Evolutionary conservation across 2,888 invertebrate species (phyloP).

Genomic region (Trissolcus japonicus): DNA sequence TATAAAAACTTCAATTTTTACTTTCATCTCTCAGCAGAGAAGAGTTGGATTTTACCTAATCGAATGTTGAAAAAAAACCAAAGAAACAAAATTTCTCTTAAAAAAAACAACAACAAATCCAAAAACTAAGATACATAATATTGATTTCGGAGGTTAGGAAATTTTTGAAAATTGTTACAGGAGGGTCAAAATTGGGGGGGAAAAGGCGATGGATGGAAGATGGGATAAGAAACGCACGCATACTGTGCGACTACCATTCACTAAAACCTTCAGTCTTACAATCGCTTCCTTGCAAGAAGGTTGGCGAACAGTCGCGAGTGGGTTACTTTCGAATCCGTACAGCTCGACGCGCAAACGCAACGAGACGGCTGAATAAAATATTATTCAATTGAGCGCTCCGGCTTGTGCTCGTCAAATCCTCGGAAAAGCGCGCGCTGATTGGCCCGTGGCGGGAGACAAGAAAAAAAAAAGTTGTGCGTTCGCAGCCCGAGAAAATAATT

Average conservation of each 20-base stretch:
- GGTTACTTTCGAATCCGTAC: conserved; percentile 49
- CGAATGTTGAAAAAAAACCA: too few relatives aligned
- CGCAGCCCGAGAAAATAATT: not conserved
- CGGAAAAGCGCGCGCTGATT: too few relatives aligned
- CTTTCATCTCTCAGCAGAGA: too few relatives aligned
- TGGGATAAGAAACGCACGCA: conserved; percentile 73
- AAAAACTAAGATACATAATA: too few relatives aligned
- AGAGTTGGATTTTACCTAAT: too few relatives aligned
- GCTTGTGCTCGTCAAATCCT: too few relatives aligned
- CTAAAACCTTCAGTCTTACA: conserved; percentile 72
- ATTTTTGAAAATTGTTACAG: too few relatives aligned
- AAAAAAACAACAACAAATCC: too few relatives aligned
- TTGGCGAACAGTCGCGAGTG: conserved; percentile 60
- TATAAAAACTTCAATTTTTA: too few relatives aligned
- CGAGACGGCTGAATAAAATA: conserved; percentile 19
- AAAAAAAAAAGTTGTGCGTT: not conserved
- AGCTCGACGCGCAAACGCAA: conserved; percentile 38
- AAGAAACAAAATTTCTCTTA: not conserved
- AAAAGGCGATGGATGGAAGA: conserved; percentile 51
- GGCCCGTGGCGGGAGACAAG: not conserved
- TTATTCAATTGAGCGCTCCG: conserved; percentile 24
- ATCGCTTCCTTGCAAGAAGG: conserved; percentile 70
- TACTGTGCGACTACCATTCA: conserved; percentile 68
- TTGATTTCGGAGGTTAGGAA: too few relatives aligned
- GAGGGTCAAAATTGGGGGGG: too few relatives aligned